Conservation (phyloP, 1,140 invertebrate genomes). For the Pogonus chalceus region DNA sequence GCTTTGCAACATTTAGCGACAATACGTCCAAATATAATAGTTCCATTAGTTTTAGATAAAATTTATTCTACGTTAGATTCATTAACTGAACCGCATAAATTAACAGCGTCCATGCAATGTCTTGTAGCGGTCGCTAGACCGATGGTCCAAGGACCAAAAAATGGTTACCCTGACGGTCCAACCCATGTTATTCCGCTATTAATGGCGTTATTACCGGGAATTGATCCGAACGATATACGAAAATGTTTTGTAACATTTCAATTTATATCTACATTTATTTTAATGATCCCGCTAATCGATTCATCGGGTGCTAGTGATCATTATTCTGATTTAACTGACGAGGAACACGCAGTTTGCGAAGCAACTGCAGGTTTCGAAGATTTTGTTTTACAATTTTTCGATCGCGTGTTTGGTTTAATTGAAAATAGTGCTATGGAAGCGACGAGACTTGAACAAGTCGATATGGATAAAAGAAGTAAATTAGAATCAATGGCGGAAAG, state of each 20-base stretch:
- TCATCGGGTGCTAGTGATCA: slow-evolving; percentile 61
- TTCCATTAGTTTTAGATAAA: slow-evolving; percentile 73
- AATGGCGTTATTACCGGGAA: slow-evolving; percentile 69
- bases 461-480: slow-evolving; percentile 48
- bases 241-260: slow-evolving; percentile 74
- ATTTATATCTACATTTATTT: slow-evolving; percentile 65
- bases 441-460: slow-evolving; percentile 51
- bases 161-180: slow-evolving; percentile 63
- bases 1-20: slow-evolving; percentile 67
- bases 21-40: slow-evolving; percentile 70
- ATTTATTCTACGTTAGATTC: slow-evolving; percentile 71
- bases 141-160: slow-evolving; percentile 52
- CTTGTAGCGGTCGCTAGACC: slow-evolving; percentile 59
- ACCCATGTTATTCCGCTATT: slow-evolving; percentile 73
- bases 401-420: slow-evolving; percentile 62
- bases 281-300: slow-evolving; percentile 72
- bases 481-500: slow-evolving; percentile 61
- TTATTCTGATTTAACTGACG: slow-evolving; percentile 61
- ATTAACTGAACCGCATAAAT: slow-evolving; percentile 76
- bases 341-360: slow-evolving; percentile 65
- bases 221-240: slow-evolving; percentile 82
- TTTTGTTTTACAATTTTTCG: slow-evolving; percentile 78
- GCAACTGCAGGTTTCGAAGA: slow-evolving; percentile 78
- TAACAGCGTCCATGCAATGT: slow-evolving; percentile 69
- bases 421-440: slow-evolving; percentile 62